A percentile compares a stretch with the other conserved stretches of the same genome.
Evolutionary conservation across 2,113 vertebrate genomes (phyloP).

Genomic region (Oplegnathus fasciatus): DNA sequence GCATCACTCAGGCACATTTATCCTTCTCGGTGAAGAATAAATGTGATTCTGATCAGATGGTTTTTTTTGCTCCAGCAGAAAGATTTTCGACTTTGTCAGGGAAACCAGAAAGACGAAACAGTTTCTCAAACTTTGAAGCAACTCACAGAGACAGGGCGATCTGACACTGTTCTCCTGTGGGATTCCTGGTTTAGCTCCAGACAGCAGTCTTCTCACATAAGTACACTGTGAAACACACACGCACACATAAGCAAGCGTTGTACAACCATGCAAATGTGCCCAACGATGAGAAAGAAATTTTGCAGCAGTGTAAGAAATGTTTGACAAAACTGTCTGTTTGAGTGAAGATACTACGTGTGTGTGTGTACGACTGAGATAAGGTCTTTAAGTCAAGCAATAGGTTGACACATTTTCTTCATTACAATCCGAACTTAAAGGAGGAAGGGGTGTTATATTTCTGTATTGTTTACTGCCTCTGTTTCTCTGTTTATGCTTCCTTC

Average conservation of each 20-base stretch:
- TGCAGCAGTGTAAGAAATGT: slow-evolving; percentile 16
- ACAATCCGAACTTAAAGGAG: background rate
- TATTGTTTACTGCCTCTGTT: background rate
- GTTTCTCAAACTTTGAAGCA: slow-evolving; percentile 21
- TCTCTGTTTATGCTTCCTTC: background rate
- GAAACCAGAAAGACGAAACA: slow-evolving; percentile 11
- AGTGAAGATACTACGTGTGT: background rate
- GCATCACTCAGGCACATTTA: background rate
- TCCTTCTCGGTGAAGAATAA: slow-evolving; percentile 24
- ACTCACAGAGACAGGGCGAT: slow-evolving; percentile 22
- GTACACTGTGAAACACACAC: slow-evolving; percentile 18
- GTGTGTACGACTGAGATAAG: too few relatives aligned
- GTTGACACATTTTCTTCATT: background rate
- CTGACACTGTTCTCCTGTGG: slow-evolving; percentile 26
- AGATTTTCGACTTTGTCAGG: background rate
- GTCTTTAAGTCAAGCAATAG: background rate
- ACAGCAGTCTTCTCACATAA: slow-evolving; percentile 22
- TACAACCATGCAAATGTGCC: background rate
- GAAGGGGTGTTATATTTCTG: background rate
- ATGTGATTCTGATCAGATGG: background rate
- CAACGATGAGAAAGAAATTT: background rate
- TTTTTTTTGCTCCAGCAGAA: background rate
- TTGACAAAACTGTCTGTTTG: slow-evolving; percentile 13
- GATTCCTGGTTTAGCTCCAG: slow-evolving; percentile 42
- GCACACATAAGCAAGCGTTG: background rate